A percentile compares a stretch with the other conserved stretches of the same genome.
Conservation (phyloP, 2,888 invertebrate genomes). For the Sphaerophoria taeniata region DNA sequence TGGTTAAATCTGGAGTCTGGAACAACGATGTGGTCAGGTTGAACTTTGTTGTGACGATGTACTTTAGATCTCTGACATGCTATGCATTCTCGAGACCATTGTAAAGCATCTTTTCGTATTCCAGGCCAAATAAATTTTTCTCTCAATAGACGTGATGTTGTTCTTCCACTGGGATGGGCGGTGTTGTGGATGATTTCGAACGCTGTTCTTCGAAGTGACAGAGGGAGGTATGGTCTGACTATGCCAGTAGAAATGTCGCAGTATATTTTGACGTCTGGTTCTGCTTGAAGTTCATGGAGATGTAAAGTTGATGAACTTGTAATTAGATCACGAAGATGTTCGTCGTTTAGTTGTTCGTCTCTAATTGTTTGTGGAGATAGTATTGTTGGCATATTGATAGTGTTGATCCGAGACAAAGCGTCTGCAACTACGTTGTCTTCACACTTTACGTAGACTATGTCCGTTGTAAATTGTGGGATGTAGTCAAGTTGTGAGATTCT, state of each 20-base stretch:
- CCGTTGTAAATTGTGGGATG: conserved; percentile 30
- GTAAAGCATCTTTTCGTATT: conserved; percentile 75
- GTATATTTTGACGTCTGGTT: conserved; percentile 44
- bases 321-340: conserved; percentile 21
- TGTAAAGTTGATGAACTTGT: background rate
- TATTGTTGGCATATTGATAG: no score
- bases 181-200: conserved; percentile 64
- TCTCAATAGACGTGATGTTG: conserved; percentile 72
- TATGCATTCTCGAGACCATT: conserved; percentile 77
- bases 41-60: conserved; percentile 75
- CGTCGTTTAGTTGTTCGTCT: conserved; percentile 17
- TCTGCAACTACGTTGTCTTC: no score
- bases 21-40: conserved; percentile 48
- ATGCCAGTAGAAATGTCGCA: conserved; percentile 70
- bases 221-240: conserved; percentile 75
- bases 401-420: no score
- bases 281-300: conserved; percentile 27
- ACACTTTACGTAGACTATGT: no score
- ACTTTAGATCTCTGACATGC: conserved; percentile 78
- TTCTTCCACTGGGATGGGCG: conserved; percentile 65
- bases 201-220: conserved; percentile 57
- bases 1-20: background rate
- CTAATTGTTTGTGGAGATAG: background rate
- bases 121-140: conserved; percentile 76
- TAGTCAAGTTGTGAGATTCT: conserved; percentile 9